Evolutionary conservation across 1,140 invertebrate species (phyloP).

Genomic region (Seison nebaliae): DNA sequence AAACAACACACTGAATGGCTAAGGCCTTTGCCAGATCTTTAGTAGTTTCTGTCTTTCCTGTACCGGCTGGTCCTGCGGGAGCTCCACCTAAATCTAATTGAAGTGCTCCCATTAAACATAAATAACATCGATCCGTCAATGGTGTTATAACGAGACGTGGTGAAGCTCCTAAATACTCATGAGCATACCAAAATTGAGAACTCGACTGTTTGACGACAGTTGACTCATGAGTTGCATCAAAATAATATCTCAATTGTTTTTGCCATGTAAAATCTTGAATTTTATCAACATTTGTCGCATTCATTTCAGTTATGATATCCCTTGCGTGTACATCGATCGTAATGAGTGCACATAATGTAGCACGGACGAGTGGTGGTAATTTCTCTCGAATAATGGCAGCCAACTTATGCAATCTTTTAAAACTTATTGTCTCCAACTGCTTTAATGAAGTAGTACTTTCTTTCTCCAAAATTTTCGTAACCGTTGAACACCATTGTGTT

Average conservation of each 20-base stretch:
- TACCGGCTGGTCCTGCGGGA: constrained; percentile 29
- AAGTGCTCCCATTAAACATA: constrained; percentile 57
- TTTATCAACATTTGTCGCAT: constrained; percentile 32
- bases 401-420: constrained; percentile 43
- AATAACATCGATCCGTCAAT: constrained; percentile 27
- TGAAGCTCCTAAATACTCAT: constrained; percentile 29
- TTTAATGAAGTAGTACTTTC: constrained; percentile 31
- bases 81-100: constrained; percentile 45
- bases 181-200: constrained; percentile 26
- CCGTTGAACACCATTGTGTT: constrained; percentile 50
- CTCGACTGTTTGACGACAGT: constrained; percentile 28
- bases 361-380: constrained; percentile 40
- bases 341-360: constrained; percentile 49
- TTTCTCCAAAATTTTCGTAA: constrained; percentile 42
- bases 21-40: constrained; percentile 58
- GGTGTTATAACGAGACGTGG: constrained; percentile 30
- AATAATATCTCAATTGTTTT: constrained; percentile 30
- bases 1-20: constrained; percentile 61
- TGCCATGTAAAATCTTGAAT: constrained; percentile 28
- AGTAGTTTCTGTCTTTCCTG: constrained; percentile 30
- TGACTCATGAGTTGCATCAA: constrained; percentile 25
- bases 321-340: constrained; percentile 59
- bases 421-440: constrained; percentile 38
- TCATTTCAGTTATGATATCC: constrained; percentile 47
- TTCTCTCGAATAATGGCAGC: constrained; percentile 45